A percentile compares a stretch with the other conserved stretches of the same genome.
Evolutionary conservation across 1,140 invertebrate species (phyloP).

Genomic region (Ceratina japonica): DNA sequence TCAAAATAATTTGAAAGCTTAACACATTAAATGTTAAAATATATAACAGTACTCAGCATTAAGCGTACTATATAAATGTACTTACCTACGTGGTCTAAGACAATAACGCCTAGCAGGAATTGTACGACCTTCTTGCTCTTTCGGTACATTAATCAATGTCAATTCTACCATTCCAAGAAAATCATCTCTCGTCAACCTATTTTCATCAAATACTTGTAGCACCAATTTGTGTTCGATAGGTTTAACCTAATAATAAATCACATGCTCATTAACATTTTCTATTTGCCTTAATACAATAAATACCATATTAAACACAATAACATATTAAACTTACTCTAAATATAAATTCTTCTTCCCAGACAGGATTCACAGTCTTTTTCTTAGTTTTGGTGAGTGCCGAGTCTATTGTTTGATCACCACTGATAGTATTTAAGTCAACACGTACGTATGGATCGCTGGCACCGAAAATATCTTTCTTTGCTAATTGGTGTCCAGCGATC

Average conservation of each 20-base stretch:
- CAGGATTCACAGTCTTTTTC: constrained; percentile 97
- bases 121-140: constrained; percentile 87
- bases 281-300: background rate
- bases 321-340: constrained; percentile 88
- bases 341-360: constrained; percentile 98
- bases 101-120: constrained; percentile 91
- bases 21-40: constrained; percentile 39
- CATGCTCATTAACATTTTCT: background rate
- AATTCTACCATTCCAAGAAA: constrained; percentile 98
- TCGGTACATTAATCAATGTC: constrained; percentile 86
- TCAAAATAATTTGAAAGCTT: constrained; percentile 39
- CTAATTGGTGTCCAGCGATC: constrained; percentile 92
- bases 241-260: constrained; percentile 85
- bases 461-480: constrained; percentile 99
- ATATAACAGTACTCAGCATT: constrained; percentile 48
- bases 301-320: too few species aligned
- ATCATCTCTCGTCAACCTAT: constrained; percentile 97
- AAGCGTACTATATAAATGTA: constrained; percentile 44
- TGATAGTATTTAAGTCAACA: constrained; percentile 92
- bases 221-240: constrained; percentile 95
- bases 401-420: constrained; percentile 92
- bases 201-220: constrained; percentile 98
- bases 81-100: constrained; percentile 93
- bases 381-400: constrained; percentile 96
- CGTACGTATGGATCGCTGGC: constrained; percentile 98